Conservation (phyloP, 2,797 vertebrate genomes). For the Tachyglossus aculeatus region DNA sequence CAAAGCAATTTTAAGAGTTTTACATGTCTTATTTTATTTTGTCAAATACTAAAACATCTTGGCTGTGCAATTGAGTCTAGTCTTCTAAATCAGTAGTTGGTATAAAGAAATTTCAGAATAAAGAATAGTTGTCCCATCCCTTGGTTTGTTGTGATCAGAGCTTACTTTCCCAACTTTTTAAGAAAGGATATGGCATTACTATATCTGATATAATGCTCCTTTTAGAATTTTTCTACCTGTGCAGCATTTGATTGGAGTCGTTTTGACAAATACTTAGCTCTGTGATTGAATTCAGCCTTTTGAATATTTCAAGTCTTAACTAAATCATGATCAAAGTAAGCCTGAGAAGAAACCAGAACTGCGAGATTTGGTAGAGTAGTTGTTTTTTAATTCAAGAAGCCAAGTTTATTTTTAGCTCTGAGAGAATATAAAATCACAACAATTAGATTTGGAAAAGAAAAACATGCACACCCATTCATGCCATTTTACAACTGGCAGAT, state of each 20-base stretch:
- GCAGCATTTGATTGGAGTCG: not conserved
- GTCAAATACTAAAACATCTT: too few species aligned
- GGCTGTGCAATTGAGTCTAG: too few species aligned
- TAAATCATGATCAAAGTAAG: constrained; percentile 47
- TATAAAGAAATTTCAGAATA: too few species aligned
- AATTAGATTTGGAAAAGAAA: constrained; percentile 59
- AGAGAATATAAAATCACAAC: constrained; percentile 64
- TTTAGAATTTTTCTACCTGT: not conserved
- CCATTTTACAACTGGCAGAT: constrained; percentile 49
- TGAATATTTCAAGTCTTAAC: constrained; percentile 43
- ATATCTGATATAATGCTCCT: too few species aligned
- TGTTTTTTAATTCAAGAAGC: constrained; percentile 48
- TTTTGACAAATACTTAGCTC: constrained; percentile 9
- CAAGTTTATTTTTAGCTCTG: constrained; percentile 61
- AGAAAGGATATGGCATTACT: not conserved
- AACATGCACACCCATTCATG: constrained; percentile 48
- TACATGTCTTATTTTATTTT: too few species aligned
- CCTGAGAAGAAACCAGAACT: constrained; percentile 31
- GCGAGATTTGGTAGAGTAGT: constrained; percentile 37
- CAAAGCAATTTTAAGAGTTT: too few species aligned
- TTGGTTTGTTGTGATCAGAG: too few species aligned
- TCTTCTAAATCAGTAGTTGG: too few species aligned
- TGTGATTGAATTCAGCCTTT: constrained; percentile 36
- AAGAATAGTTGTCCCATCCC: too few species aligned
- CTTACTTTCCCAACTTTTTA: not conserved